phyloP scores from a whole-genome alignment of 2,888 invertebrate species.

The Acanthosepion esculentum region DNA sequence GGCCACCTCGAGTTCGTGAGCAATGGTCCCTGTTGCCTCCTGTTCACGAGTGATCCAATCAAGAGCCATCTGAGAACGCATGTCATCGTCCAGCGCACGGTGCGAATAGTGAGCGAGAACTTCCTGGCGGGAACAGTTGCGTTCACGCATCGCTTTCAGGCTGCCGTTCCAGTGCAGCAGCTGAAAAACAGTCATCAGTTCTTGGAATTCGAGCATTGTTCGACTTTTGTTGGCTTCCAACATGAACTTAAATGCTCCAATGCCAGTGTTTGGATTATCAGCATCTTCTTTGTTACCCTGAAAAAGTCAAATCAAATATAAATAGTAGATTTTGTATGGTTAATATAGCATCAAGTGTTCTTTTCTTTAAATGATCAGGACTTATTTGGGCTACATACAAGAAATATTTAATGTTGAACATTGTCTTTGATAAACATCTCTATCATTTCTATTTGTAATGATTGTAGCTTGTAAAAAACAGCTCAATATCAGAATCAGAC shows the following conservation, averaged over 20 bases:
- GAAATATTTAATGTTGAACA: too few relatives aligned
- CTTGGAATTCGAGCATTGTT: constrained; percentile 96
- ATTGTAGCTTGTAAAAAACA: too few relatives aligned
- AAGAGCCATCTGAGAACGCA: constrained; percentile 93
- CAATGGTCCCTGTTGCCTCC: constrained; percentile 83
- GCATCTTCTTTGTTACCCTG: constrained; percentile 73
- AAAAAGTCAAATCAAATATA: constrained; percentile 39
- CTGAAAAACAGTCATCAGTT: constrained; percentile 97
- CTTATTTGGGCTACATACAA: too few relatives aligned
- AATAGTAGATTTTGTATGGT: too few relatives aligned
- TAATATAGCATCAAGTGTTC: too few relatives aligned
- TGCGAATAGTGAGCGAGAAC: constrained; percentile 92
- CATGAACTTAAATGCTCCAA: constrained; percentile 82
- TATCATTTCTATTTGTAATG: too few relatives aligned
- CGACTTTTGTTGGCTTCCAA: constrained; percentile 82
- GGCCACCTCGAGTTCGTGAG: constrained; percentile 87
- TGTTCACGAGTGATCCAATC: constrained; percentile 90
- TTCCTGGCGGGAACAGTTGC: constrained; percentile 94
- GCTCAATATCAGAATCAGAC: too few relatives aligned
- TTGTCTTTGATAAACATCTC: too few relatives aligned
- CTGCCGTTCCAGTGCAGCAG: constrained; percentile 97
- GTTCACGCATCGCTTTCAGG: constrained; percentile 93
- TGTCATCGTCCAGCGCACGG: constrained; percentile 92
- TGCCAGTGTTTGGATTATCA: constrained; percentile 85
- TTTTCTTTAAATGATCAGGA: too few relatives aligned